These are phyloP conservation scores for Amblyjoppa fuscipennis DNA, from an alignment of 2,888 invertebrate species.

Conservation along the genomic window DNA sequence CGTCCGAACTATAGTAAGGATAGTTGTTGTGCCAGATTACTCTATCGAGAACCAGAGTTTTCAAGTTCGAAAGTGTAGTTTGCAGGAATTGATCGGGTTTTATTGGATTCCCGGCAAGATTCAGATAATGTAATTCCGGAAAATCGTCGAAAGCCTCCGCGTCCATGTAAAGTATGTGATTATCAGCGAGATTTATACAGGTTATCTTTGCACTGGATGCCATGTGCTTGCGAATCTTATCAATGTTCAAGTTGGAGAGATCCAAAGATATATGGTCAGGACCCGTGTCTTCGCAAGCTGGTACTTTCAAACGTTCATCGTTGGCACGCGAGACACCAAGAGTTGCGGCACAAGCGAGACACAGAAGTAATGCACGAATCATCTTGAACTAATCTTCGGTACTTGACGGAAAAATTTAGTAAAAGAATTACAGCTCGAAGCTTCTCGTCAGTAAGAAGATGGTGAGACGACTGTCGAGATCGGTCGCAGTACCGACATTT, in stretches of 20 bases:
- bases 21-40: not conserved
- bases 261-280: slow-evolving; percentile 33
- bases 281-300: slow-evolving; percentile 16
- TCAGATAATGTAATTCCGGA: slow-evolving; percentile 30
- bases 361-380: slow-evolving; percentile 11
- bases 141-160: slow-evolving; percentile 10
- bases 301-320: not conserved
- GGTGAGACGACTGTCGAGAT: slow-evolving; percentile 3
- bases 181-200: slow-evolving; percentile 43
- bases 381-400: not conserved
- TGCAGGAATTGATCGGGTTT: not conserved
- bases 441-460: slow-evolving; percentile 3
- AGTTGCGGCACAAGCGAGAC: not conserved
- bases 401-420: not conserved
- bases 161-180: slow-evolving; percentile 1
- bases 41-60: slow-evolving; percentile 38
- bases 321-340: not conserved
- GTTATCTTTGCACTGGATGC: slow-evolving; percentile 5
- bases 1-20: not conserved
- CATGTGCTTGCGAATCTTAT: slow-evolving; percentile 5
- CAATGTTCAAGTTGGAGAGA: slow-evolving; percentile 34
- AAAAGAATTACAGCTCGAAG: not conserved
- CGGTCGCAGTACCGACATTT: not conserved
- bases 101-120: slow-evolving; percentile 20
- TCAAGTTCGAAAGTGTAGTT: slow-evolving; percentile 1